A percentile compares a stretch with the other conserved stretches of the same genome.
Conservation (phyloP, 2,888 invertebrate genomes). For the Drosophila paramelanica region DNA sequence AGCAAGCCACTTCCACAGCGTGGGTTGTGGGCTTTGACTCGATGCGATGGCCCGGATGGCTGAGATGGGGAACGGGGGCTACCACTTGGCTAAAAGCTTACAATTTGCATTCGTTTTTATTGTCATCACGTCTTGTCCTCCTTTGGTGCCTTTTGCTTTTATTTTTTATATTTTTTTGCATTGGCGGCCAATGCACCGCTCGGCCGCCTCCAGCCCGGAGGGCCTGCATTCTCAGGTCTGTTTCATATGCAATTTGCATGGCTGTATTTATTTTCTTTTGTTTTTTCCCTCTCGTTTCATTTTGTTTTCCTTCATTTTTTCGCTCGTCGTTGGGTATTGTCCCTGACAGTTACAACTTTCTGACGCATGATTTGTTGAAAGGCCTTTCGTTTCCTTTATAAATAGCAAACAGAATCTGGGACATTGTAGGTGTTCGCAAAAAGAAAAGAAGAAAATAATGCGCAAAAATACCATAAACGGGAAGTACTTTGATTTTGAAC, state of each 20-base stretch:
- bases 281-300: conserved; percentile 26
- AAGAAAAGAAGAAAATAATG: conserved; percentile 21
- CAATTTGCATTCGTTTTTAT: conserved; percentile 78
- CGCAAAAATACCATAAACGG: conserved; percentile 25
- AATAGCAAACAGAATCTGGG: conserved; percentile 59
- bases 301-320: conserved; percentile 55
- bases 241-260: conserved; percentile 57
- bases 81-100: conserved; percentile 75
- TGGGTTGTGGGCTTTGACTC: conserved; percentile 45
- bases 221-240: conserved; percentile 37
- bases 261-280: conserved; percentile 27
- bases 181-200: conserved; percentile 54
- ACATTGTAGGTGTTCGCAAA: conserved; percentile 45
- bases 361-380: conserved; percentile 79
- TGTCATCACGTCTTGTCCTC: conserved; percentile 69
- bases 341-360: conserved; percentile 76
- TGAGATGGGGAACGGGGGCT: conserved; percentile 4
- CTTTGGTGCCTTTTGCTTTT: conserved; percentile 48
- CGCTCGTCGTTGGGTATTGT: conserved; percentile 51
- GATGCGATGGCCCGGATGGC: background rate
- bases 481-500: conserved; percentile 25
- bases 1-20: conserved; percentile 47
- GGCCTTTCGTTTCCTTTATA: conserved; percentile 62
- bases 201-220: conserved; percentile 2
- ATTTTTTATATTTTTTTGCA: conserved; percentile 34